Evolutionary conservation across 2,888 invertebrate genomes (phyloP).

Genomic region (Heliconius sara): DNA sequence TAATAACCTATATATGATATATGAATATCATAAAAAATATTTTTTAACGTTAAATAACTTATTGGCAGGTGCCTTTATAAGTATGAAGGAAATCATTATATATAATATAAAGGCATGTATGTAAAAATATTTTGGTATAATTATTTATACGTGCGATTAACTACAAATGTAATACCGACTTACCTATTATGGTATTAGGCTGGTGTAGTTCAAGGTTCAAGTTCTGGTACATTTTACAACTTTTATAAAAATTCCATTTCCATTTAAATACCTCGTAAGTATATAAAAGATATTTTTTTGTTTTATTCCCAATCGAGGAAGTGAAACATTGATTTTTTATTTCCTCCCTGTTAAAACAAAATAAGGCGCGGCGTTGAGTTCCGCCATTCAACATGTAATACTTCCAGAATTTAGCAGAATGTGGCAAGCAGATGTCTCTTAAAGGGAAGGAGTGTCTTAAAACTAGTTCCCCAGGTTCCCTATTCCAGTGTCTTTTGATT

Average conservation of each 20-base stretch:
- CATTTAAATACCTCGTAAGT: too few species aligned
- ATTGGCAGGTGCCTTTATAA: background rate
- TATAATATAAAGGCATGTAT: constrained; percentile 11
- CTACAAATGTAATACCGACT: background rate
- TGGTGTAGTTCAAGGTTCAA: background rate
- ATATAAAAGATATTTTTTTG: too few species aligned
- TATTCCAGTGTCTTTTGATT: too few species aligned
- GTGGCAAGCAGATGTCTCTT: too few species aligned
- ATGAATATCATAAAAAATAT: background rate
- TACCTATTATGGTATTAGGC: background rate
- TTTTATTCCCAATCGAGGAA: too few species aligned
- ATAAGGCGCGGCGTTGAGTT: too few species aligned
- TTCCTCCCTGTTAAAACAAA: too few species aligned
- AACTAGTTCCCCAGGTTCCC: too few species aligned
- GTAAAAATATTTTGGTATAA: constrained; percentile 1
- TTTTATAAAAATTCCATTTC: background rate
- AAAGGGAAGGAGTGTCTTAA: too few species aligned
- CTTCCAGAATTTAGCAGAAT: too few species aligned
- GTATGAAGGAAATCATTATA: constrained; percentile 3
- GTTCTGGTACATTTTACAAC: background rate
- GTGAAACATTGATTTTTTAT: too few species aligned
- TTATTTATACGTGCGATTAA: background rate
- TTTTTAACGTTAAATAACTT: background rate
- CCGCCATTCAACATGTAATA: too few species aligned
- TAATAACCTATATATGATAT: background rate